Base-by-base conservation (phyloP, 35 echinoderm and acorn worm species). In the Apostichopus japonicus region DNA sequence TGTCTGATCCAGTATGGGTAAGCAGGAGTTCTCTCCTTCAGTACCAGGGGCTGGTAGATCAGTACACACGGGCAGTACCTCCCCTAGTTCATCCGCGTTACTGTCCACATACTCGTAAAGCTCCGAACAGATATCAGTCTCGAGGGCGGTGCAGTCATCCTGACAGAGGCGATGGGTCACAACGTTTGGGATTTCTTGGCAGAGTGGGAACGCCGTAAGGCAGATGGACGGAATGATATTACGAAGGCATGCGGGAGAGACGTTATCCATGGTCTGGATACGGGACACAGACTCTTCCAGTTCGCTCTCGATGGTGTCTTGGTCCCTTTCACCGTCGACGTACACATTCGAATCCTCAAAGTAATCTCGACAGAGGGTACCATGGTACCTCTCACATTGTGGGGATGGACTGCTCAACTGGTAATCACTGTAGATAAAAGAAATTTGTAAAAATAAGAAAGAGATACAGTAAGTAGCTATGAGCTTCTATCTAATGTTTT, bases 221-320 rank as follows among this genome's bases (percentile, higher is more conserved):
- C 96, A 98, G 33, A 98, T 95, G 77, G 96, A 95, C 7, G 94
- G 96, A 71, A 79, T 92, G 70, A 95, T 93, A 55, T 92, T 93
- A 19, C 77, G 44, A 77, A 55, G 65, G 78, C 96, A 98, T 11
- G 67, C 57, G 17, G 77, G 52, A 13, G 72, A 52, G 24, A 94
- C 44, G 51, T 62, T 80, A 1, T 77, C 23, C 59, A 94, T 57
- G 24, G 83, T 65, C 24, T 88, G 25, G 53, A 98, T 92, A 59
- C 86, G 77, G 27, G 78, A 59, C 0, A 98, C 54, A 54, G 94
- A 90, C 5, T 57, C 55, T 14, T 44, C 56, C n/a, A 96, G 77
- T 23, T 89, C 78, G 6, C 25, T 57, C 79, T 98, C 96, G 5
- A 92, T 91, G 6, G 79, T 67, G 3, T 92, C 77, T 91, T 96